Evolutionary conservation across 2,113 vertebrate genomes (phyloP).

Genomic region (Salminus brasiliensis): DNA sequence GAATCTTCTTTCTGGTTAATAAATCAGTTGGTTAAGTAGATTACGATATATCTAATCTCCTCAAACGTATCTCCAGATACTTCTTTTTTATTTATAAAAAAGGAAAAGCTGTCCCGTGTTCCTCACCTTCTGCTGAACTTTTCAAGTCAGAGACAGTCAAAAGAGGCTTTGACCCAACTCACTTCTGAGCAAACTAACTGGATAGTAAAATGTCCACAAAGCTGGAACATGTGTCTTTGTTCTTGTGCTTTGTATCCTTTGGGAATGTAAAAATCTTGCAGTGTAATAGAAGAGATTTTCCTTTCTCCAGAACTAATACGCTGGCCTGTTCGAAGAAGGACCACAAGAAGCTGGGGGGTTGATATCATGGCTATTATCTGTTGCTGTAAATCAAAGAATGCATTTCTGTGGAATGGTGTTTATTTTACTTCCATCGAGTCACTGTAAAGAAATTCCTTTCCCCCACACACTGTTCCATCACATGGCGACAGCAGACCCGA

Average conservation of each 20-base stretch:
- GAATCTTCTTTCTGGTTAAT: too few species aligned
- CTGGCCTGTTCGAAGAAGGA: background rate
- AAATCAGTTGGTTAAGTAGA: too few species aligned
- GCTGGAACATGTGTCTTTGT: background rate
- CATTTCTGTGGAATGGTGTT: constrained; percentile 14
- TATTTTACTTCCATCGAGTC: constrained; percentile 39
- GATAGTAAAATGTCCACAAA: background rate
- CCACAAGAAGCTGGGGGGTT: background rate
- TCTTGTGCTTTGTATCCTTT: background rate
- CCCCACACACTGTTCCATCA: constrained; percentile 24
- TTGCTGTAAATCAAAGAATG: constrained; percentile 23
- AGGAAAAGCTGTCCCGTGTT: too few species aligned
- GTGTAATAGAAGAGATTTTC: background rate
- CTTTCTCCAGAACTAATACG: background rate
- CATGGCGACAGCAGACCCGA: constrained; percentile 36
- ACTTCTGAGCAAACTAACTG: too few species aligned
- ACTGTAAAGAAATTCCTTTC: constrained; percentile 43
- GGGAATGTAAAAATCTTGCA: background rate
- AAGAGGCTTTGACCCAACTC: too few species aligned
- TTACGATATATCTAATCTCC: too few species aligned
- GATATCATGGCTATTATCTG: background rate
- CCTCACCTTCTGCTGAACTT: too few species aligned
- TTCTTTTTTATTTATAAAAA: too few species aligned
- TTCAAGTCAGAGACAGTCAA: too few species aligned
- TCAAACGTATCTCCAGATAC: too few species aligned